Percentiles rank a stretch among this genome's conserved stretches.
These are phyloP conservation scores for Planiliza haematocheilus DNA, from an alignment of 2,113 vertebrate species.

Conservation along the genomic window DNA sequence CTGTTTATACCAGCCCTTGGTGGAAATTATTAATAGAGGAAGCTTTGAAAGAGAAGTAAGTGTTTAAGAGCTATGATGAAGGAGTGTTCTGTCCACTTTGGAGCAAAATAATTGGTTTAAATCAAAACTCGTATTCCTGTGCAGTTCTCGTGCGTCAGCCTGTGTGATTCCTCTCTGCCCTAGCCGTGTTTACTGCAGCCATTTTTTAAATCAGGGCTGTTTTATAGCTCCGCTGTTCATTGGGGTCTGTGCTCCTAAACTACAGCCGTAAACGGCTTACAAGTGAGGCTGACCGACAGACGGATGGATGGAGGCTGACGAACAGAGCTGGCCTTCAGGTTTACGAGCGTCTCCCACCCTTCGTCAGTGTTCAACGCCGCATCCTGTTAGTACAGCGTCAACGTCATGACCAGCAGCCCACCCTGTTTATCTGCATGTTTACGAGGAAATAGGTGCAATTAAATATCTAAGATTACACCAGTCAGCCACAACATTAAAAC, in stretches of 20 bases:
- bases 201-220: constrained; percentile 13
- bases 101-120: constrained; percentile 23
- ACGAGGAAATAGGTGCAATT: too few relatives aligned
- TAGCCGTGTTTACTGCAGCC: constrained; percentile 1
- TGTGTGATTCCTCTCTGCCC: background rate
- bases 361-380: constrained; percentile 7
- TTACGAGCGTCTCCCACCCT: constrained; percentile 21
- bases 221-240: constrained; percentile 16
- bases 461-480: too few relatives aligned
- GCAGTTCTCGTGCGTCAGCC: background rate
- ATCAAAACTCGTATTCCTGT: constrained; percentile 13
- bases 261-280: constrained; percentile 41
- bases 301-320: constrained; percentile 30
- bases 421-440: background rate
- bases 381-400: background rate
- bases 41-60: constrained; percentile 5
- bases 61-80: background rate
- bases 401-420: background rate
- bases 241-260: constrained; percentile 5
- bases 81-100: constrained; percentile 11
- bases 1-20: background rate
- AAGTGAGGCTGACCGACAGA: constrained; percentile 44
- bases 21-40: constrained; percentile 31
- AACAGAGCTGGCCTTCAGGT: constrained; percentile 34
- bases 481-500: too few relatives aligned